Evolutionary conservation across 2,113 vertebrate species (phyloP).

Genomic region (Coturnix japonica): DNA sequence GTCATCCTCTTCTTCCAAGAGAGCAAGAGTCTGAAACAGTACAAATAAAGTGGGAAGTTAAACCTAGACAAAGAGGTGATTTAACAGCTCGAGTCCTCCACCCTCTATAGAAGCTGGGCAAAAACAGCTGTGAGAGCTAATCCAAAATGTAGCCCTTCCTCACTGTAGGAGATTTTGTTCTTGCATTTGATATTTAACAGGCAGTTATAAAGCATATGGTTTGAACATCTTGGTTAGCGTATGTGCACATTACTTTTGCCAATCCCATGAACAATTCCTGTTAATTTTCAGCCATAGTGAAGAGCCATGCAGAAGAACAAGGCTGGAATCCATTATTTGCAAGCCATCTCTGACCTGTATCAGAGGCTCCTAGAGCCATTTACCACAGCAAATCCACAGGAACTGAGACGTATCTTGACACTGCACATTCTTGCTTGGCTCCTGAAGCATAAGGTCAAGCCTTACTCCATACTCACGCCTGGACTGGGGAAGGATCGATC

Average conservation of each 20-base stretch:
- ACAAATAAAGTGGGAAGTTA: conserved; percentile 32
- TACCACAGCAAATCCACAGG: neutral
- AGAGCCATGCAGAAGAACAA: neutral
- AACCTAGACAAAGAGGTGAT: neutral
- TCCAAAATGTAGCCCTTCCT: neutral
- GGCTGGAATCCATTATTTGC: neutral
- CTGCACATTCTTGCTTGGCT: neutral
- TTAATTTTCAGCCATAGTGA: neutral
- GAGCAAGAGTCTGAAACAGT: conserved; percentile 87
- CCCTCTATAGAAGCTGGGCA: neutral
- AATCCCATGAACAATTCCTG: neutral
- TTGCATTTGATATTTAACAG: neutral
- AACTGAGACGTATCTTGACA: neutral
- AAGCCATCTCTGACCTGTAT: neutral
- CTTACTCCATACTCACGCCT: neutral
- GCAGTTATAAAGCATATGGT: neutral
- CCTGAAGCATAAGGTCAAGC: neutral
- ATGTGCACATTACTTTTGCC: neutral
- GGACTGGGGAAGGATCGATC: neutral
- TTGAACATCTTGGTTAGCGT: neutral
- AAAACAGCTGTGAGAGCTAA: neutral
- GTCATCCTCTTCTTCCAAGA: conserved; percentile 98
- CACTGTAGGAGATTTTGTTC: neutral
- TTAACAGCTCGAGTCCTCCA: neutral
- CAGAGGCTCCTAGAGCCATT: neutral